Percentiles rank a stretch among this genome's conserved stretches.
Evolutionary conservation across 2,113 vertebrate genomes (phyloP).

Genomic region (Dasyornis broadbenti): DNA sequence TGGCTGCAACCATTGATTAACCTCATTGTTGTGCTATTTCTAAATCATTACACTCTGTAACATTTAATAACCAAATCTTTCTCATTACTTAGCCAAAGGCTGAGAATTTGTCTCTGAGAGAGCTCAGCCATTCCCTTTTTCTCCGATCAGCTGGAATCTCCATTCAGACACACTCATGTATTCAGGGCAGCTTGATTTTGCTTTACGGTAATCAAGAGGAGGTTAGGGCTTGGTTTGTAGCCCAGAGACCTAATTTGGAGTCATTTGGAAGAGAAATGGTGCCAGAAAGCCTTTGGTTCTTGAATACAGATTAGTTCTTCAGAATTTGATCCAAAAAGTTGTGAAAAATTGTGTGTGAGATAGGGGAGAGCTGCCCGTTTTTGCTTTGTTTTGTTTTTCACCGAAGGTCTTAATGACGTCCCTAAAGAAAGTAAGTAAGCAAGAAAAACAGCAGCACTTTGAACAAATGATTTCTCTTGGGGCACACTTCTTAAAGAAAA

Average conservation of each 20-base stretch:
- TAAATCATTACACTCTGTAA: neutral
- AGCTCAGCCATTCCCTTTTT: conserved; percentile 5
- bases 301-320: conserved; percentile 18
- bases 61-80: neutral
- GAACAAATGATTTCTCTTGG: neutral
- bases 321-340: neutral
- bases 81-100: neutral
- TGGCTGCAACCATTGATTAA: neutral
- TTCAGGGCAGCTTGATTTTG: neutral
- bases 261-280: neutral
- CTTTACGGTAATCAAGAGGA: conserved; percentile 1
- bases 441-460: neutral
- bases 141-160: neutral
- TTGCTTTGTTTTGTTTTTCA: neutral
- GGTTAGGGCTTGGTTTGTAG: conserved; percentile 1
- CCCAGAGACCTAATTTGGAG: conserved; percentile 37
- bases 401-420: neutral
- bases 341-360: neutral
- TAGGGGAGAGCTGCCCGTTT: neutral
- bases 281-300: conserved; percentile 17
- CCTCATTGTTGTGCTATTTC: neutral
- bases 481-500: neutral
- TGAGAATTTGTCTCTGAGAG: neutral
- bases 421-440: neutral
- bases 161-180: neutral